Conservation (phyloP, 2,888 invertebrate species). For the Polyommatus iphigenia region DNA sequence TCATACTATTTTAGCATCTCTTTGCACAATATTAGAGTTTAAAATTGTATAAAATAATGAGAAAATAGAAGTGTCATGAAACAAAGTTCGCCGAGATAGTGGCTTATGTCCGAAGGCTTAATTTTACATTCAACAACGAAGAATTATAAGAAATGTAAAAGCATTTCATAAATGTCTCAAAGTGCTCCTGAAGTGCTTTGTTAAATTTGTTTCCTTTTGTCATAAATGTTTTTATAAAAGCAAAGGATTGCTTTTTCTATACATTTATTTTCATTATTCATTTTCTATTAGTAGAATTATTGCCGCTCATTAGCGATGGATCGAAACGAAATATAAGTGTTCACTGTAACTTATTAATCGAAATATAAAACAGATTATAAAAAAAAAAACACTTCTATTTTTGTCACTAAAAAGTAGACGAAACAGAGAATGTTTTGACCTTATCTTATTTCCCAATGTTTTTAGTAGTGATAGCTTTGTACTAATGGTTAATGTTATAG, state of each 20-base stretch:
- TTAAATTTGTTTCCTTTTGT: constrained; percentile 12
- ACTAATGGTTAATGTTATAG: too few relatives aligned
- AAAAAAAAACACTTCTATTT: too few relatives aligned
- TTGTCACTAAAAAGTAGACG: too few relatives aligned
- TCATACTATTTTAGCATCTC: background rate
- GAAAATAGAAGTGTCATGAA: constrained; percentile 15
- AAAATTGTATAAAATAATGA: background rate
- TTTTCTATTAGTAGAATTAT: background rate
- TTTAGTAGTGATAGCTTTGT: too few relatives aligned
- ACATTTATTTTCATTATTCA: background rate
- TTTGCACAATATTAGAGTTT: background rate
- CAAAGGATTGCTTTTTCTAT: background rate
- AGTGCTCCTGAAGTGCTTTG: constrained; percentile 23
- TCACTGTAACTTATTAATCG: too few relatives aligned
- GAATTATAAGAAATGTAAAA: constrained; percentile 24
- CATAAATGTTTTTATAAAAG: background rate
- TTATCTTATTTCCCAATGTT: too few relatives aligned
- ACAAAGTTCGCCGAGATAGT: constrained; percentile 8
- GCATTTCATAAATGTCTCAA: constrained; percentile 22
- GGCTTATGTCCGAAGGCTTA: constrained; percentile 28
- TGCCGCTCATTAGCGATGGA: too few relatives aligned
- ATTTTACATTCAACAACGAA: constrained; percentile 23
- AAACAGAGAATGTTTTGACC: too few relatives aligned
- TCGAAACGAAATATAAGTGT: too few relatives aligned
- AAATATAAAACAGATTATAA: too few relatives aligned